A percentile compares a stretch with the other conserved stretches of the same genome.
These are phyloP conservation scores for Irena cyanogastra DNA, from an alignment of 2,113 vertebrate species.

Conservation along the genomic window DNA sequence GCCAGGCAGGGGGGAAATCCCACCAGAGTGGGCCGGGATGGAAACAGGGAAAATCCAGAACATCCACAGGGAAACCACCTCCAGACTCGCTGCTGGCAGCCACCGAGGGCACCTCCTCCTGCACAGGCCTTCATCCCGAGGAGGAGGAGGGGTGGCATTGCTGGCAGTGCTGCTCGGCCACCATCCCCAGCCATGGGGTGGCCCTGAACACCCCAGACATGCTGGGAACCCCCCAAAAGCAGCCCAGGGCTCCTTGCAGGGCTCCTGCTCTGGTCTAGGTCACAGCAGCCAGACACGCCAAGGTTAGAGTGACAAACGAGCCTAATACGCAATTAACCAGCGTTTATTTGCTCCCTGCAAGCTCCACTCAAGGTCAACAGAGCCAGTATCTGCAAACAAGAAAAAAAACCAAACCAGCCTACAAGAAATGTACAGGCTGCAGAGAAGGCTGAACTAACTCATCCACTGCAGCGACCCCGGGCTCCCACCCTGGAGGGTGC, in stretches of 20 bases:
- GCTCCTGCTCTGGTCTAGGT: not conserved
- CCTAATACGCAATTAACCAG: not conserved
- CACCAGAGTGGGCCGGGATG: not conserved
- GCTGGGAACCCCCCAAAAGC: not conserved
- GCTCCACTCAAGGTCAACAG: conserved; percentile 22
- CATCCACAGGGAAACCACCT: not conserved
- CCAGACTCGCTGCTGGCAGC: not conserved
- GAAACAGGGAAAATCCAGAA: not conserved
- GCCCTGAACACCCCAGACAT: not conserved
- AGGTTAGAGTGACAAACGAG: conserved; percentile 6
- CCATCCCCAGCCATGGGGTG: not conserved
- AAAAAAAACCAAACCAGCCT: not conserved
- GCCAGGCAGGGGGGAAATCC: not conserved
- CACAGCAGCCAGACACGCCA: not conserved
- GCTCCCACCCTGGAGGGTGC: not conserved
- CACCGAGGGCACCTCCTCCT: not conserved
- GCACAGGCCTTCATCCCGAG: not conserved
- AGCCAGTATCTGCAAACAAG: not conserved
- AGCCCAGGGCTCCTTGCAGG: not conserved
- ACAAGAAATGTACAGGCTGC: not conserved
- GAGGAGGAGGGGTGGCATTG: not conserved
- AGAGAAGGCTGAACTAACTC: not conserved
- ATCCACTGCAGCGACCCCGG: rapidly evolving
- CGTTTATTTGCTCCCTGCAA: conserved; percentile 35
- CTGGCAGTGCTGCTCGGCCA: not conserved